Conservation (phyloP, 92 coral and sea anemone genomes). For the Galaxea fascicularis region DNA sequence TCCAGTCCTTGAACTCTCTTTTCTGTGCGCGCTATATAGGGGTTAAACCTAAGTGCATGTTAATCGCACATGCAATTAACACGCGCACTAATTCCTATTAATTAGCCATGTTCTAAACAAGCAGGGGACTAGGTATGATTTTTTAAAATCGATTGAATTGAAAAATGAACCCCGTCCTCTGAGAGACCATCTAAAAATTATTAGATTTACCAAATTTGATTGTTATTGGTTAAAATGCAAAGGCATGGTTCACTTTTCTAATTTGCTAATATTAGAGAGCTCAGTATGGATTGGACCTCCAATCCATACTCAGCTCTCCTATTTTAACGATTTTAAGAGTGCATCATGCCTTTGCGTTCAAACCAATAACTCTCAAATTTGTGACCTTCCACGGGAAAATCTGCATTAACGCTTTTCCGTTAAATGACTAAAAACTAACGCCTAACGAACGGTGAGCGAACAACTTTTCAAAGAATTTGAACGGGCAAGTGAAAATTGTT, state of each 20-base stretch:
- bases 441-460: no score
- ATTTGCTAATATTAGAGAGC: neutral
- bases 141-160: no score
- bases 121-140: neutral
- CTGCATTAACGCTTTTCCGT: no score
- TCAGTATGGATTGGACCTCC: neutral
- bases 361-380: neutral
- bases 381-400: no score
- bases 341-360: neutral
- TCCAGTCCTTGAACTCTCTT: neutral
- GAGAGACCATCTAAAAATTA: neutral
- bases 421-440: no score
- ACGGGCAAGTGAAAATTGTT: no score
- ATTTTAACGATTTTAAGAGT: constrained; percentile 1
- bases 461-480: no score
- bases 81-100: no score
- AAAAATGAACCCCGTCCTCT: neutral
- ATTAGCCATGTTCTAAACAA: neutral
- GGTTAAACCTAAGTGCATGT: neutral
- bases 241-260: neutral
- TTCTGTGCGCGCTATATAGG: neutral
- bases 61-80: neutral
- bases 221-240: neutral
- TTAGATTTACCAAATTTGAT: neutral
- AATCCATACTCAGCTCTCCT: constrained; percentile 1